A percentile compares a stretch with the other conserved stretches of the same genome.
Evolutionary conservation across 2,797 vertebrate genomes (phyloP).

Genomic region (Prunella strophiata): DNA sequence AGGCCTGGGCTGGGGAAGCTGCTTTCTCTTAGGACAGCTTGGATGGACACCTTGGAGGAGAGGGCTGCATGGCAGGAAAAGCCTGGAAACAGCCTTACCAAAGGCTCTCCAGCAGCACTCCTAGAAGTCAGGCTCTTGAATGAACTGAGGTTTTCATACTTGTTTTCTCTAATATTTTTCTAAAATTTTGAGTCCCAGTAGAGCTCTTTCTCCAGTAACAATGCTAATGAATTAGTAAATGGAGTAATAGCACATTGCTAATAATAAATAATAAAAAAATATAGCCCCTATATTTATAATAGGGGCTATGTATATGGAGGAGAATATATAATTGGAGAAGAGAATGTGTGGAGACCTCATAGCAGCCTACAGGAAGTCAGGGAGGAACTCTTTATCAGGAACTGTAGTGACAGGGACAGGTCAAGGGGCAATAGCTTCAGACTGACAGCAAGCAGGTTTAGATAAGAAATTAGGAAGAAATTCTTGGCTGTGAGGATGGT

Average conservation of each 20-base stretch:
- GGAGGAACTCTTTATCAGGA: not conserved
- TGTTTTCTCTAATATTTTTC: not conserved
- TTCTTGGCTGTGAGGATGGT: not conserved
- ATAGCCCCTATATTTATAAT: not conserved
- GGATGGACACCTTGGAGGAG: not conserved
- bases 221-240: not conserved
- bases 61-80: too few relatives aligned
- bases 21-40: not conserved
- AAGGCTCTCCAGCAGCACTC: not conserved
- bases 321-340: not conserved
- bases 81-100: not conserved
- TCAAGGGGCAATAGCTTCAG: not conserved
- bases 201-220: not conserved
- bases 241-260: not conserved
- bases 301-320: not conserved
- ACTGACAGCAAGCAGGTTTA: not conserved
- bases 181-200: not conserved
- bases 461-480: not conserved
- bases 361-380: not conserved
- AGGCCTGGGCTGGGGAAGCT: not conserved
- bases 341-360: not conserved
- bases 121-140: not conserved
- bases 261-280: not conserved
- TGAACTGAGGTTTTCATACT: not conserved
- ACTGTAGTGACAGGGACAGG: not conserved